Percentiles rank a stretch among this genome's conserved stretches.
These are phyloP conservation scores for Parascotia fuliginaria DNA, from an alignment of 2,888 invertebrate genomes.

Conservation along the genomic window DNA sequence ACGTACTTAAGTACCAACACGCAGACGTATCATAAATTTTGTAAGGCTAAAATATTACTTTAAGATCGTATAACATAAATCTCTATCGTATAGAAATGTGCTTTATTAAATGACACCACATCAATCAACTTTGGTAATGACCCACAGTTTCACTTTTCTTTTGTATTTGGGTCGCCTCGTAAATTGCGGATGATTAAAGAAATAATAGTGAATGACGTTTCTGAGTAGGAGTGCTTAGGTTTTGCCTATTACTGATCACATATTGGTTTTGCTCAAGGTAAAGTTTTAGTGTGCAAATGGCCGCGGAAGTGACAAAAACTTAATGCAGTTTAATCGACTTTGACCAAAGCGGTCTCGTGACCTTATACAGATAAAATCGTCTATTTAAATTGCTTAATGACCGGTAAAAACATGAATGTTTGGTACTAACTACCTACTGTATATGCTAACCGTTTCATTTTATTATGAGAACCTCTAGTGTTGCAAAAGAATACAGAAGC, in stretches of 20 bases:
- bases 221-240: conserved; percentile 54
- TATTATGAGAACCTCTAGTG: conserved; percentile 8
- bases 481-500: conserved; percentile 34
- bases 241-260: conserved; percentile 38
- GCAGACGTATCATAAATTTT: conserved; percentile 2
- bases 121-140: conserved; percentile 60
- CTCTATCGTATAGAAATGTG: conserved; percentile 49
- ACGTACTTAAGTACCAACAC: neutral
- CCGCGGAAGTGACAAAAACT: conserved; percentile 61
- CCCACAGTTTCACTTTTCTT: conserved; percentile 63
- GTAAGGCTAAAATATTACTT: conserved; percentile 12
- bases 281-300: conserved; percentile 53
- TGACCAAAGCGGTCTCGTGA: conserved; percentile 52
- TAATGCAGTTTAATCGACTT: conserved; percentile 51
- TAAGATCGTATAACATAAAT: conserved; percentile 40
- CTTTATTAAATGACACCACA: conserved; percentile 54
- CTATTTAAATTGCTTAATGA: conserved; percentile 44
- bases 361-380: conserved; percentile 52
- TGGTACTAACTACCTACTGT: conserved; percentile 4
- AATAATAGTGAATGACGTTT: conserved; percentile 53
- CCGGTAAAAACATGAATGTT: conserved; percentile 26
- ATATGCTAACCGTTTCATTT: conserved; percentile 8
- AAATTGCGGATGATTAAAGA: conserved; percentile 54
- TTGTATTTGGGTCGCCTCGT: conserved; percentile 51
- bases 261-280: conserved; percentile 55